phyloP scores from a whole-genome alignment of 2,888 invertebrate genomes.

The Thysanoteuthis rhombus region DNA sequence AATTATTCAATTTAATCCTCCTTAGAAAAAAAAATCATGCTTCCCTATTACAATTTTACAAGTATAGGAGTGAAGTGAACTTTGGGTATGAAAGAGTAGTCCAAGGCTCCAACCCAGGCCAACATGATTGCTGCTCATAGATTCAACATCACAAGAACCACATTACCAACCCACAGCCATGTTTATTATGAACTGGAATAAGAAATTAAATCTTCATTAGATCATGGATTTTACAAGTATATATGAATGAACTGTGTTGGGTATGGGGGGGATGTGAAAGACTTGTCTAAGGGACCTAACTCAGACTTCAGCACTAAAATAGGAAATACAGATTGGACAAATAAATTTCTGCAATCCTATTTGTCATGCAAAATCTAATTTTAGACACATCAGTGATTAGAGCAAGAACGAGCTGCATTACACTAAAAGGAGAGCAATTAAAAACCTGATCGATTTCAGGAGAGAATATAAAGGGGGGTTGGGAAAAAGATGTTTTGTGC shows the following conservation, averaged over 20 bases:
- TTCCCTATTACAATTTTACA: no score
- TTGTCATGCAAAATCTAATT: not conserved
- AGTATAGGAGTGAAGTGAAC: no score
- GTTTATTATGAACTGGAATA: not conserved
- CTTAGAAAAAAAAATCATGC: no score
- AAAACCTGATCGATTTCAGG: no score
- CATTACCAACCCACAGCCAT: not conserved
- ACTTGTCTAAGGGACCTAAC: not conserved
- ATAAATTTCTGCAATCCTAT: not conserved
- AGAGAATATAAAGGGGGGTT: no score
- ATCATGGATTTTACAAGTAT: no score
- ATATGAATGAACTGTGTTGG: not conserved
- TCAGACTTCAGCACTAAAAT: not conserved
- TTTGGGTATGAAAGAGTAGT: no score
- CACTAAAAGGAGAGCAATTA: no score
- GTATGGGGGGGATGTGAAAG: not conserved
- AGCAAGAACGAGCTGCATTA: no score
- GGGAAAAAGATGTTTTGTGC: no score
- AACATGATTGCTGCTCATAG: not conserved
- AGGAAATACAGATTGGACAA: not conserved
- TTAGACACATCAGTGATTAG: no score
- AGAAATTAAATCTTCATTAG: not conserved
- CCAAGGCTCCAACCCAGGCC: not conserved
- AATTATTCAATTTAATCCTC: no score
- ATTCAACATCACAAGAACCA: not conserved